Base-by-base conservation (phyloP, 92 coral and sea anemone species). In the Porites evermanni region DNA sequence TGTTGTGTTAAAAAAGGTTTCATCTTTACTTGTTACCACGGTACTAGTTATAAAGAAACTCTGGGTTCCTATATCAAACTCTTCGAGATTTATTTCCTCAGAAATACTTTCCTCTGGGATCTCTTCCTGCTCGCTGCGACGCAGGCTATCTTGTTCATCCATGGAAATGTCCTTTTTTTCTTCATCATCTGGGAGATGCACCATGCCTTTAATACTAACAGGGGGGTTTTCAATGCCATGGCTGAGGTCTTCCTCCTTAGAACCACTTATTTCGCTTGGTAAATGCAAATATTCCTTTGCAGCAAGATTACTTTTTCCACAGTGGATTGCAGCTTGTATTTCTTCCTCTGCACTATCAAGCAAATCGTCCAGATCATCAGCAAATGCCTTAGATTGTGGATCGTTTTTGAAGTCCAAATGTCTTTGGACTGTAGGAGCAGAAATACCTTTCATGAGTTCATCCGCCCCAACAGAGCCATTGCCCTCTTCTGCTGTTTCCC, bases 301-400 rank as follows among this genome's bases (percentile, higher is more conserved):
- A 14, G 61, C 61, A 56, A 56, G 61, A 56, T 18, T 53, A 19
- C 4, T 44, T 8, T 8, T 21, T 1, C 23, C 12, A 6, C 18
- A 20, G 7, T 6, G 11, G 78, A 20, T 3, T 74, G 53, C 14
- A 1, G 16, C 2, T 53, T 24, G 64, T 53, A 74, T 20, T 13
- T 53, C 64, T 74, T 74, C 47, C 44, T 74, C 78, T 53, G 78
- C 64, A 10, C 10, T 60, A 12, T 19, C 44, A 74, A 72, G 77
- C 60, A 72, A 47, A 17, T 72, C 29, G 20, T 72, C 77, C 7
- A 74, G 23, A 14, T 53, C n/a, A 21, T 74, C 78, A 38, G 21
- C 47, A 11, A 74, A 74, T 64, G 21, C 64, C 47, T 74, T 17
- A 53, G 78, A 74, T 2, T 53, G 21, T 6, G 64, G 78, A 74